Evolutionary conservation across 2,113 vertebrate species (phyloP).

Genomic region (Irena cyanogastra): DNA sequence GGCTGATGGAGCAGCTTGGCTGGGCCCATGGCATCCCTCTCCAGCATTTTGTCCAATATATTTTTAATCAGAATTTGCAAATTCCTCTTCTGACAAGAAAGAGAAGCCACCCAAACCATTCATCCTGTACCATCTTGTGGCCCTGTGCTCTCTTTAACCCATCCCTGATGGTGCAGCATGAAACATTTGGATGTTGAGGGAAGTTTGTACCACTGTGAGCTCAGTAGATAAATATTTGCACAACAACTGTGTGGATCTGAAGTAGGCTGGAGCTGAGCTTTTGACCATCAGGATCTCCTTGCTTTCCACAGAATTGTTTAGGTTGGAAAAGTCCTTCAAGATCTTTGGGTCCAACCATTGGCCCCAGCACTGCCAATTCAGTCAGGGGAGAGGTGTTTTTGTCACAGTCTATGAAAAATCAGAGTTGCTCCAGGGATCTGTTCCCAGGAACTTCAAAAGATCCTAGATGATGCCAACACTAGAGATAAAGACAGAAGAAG

Average conservation of each 20-base stretch:
- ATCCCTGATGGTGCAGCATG: not conserved
- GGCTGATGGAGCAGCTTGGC: not conserved
- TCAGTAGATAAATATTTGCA: not conserved
- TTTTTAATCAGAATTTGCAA: not conserved
- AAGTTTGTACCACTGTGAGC: not conserved
- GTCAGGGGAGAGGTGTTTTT: not conserved
- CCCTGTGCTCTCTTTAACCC: not conserved
- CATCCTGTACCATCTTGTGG: not conserved
- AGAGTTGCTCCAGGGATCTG: not conserved
- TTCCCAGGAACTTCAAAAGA: not conserved
- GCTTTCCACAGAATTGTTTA: not conserved
- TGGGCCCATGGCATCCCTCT: not conserved
- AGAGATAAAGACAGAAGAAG: not conserved
- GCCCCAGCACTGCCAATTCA: not conserved
- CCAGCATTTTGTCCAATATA: not conserved
- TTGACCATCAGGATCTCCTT: not conserved
- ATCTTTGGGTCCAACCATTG: too few relatives aligned
- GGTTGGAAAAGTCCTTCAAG: not conserved
- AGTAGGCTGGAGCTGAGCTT: not conserved
- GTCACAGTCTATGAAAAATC: not conserved
- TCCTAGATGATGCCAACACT: too few relatives aligned
- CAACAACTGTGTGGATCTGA: fast-evolving
- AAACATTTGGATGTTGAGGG: not conserved
- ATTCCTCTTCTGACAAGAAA: not conserved
- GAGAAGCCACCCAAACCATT: fast-evolving